Evolutionary conservation across 2,888 invertebrate genomes (phyloP).

Genomic region (Phyto melanocephala): DNA sequence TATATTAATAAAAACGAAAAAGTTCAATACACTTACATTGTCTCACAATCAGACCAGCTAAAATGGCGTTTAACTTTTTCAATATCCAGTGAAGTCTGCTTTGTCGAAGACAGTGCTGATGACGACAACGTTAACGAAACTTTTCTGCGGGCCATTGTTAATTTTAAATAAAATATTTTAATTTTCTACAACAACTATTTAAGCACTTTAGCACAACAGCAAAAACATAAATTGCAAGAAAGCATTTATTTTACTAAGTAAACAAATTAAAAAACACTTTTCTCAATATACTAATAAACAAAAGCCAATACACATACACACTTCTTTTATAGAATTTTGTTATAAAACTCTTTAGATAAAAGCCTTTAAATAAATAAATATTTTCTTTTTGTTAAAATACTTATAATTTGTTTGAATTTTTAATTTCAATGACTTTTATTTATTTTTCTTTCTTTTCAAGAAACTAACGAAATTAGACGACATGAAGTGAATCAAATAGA

Average conservation of each 20-base stretch:
- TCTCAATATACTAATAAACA: background rate
- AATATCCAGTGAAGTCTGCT: conserved; percentile 71
- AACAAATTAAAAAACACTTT: background rate
- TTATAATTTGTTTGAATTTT: too few species aligned
- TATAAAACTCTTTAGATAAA: background rate
- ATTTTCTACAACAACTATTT: conserved; percentile 35
- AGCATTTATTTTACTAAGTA: background rate
- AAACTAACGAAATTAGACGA: conserved; percentile 33
- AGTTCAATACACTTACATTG: conserved; percentile 74
- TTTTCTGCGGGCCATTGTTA: conserved; percentile 58
- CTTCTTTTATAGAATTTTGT: background rate
- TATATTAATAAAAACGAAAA: conserved; percentile 17
- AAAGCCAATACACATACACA: background rate
- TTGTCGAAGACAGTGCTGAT: conserved; percentile 27
- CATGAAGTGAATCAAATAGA: conserved; percentile 67
- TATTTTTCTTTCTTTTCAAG: conserved; percentile 22
- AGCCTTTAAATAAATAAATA: background rate
- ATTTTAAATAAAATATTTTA: conserved; percentile 25
- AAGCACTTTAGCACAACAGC: conserved; percentile 14
- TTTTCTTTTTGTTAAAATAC: too few species aligned
- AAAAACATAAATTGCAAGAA: background rate
- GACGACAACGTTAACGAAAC: conserved; percentile 42
- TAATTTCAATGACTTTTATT: conserved; percentile 26
- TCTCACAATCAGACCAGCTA: conserved; percentile 77
- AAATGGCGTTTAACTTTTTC: conserved; percentile 76